A percentile compares a stretch with the other conserved stretches of the same genome.
phyloP scores from a whole-genome alignment of 35 echinoderm and acorn worm genomes.

The Patiria miniata region DNA sequence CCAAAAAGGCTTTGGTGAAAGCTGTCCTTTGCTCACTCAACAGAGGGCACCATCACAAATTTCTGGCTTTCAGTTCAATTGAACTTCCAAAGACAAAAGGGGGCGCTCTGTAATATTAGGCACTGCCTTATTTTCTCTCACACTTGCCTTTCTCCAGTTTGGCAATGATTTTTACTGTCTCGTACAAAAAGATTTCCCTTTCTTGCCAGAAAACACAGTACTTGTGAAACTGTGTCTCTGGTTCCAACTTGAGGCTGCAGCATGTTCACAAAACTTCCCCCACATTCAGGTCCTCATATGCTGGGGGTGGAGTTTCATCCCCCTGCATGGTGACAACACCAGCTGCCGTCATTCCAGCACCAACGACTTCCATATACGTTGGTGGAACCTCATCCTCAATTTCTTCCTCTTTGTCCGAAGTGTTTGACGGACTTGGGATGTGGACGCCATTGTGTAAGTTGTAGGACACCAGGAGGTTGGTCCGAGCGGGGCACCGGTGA shows the following conservation, averaged over 20 bases:
- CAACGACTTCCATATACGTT: slow-evolving; percentile 50
- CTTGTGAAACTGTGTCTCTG: no score
- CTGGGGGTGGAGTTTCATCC: slow-evolving; percentile 57
- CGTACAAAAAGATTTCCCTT: no score
- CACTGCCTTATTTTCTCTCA: no score
- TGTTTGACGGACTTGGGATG: background rate
- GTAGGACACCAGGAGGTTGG: slow-evolving; percentile 54
- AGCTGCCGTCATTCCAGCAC: background rate
- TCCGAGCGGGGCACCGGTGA: slow-evolving; percentile 51
- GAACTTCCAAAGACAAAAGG: no score
- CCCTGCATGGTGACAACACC: slow-evolving; percentile 22
- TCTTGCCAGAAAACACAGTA: no score
- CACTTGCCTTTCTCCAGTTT: no score
- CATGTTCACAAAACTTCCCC: slow-evolving; percentile 2
- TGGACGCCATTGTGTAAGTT: slow-evolving; percentile 30
- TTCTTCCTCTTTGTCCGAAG: slow-evolving; percentile 22
- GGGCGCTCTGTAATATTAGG: no score
- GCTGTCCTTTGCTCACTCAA: no score
- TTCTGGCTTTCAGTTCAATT: no score
- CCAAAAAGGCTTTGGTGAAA: no score
- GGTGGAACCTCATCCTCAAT: slow-evolving; percentile 47
- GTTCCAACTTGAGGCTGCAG: background rate
- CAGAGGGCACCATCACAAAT: no score
- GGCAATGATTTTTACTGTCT: no score
- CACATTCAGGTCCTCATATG: slow-evolving; percentile 53